These are phyloP conservation scores for Melieria omissa DNA, from an alignment of 2,888 invertebrate genomes.

Conservation along the genomic window DNA sequence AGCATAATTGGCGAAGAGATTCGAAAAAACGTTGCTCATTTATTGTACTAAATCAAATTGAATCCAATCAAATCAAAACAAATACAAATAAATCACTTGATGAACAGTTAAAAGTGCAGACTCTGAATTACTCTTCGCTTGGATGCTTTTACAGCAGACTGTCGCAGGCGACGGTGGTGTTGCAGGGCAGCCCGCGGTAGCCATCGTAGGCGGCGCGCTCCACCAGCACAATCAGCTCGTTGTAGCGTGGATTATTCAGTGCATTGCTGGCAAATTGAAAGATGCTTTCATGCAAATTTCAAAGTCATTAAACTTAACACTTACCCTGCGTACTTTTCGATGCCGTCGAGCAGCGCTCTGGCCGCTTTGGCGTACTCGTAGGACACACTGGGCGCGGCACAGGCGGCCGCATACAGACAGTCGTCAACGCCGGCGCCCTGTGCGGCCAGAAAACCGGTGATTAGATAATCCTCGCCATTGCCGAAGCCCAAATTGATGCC, in stretches of 20 bases:
- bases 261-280: conserved; percentile 46
- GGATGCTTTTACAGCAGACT: conserved; percentile 45
- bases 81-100: conserved; percentile 19
- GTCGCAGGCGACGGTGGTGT: conserved; percentile 69
- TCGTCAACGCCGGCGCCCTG: conserved; percentile 79
- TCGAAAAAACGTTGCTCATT: conserved; percentile 22
- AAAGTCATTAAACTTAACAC: neutral
- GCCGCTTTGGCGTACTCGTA: conserved; percentile 81
- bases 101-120: conserved; percentile 44
- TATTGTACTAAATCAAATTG: conserved; percentile 12
- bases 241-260: conserved; percentile 71
- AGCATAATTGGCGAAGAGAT: conserved; percentile 27
- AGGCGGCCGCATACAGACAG: conserved; percentile 81
- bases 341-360: conserved; percentile 78
- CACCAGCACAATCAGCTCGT: conserved; percentile 73
- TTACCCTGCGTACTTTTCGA: conserved; percentile 76
- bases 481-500: conserved; percentile 65
- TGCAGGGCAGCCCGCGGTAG: conserved; percentile 71
- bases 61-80: conserved; percentile 12
- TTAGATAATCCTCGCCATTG: conserved; percentile 75
- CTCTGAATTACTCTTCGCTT: conserved; percentile 23
- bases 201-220: conserved; percentile 77
- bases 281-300: neutral
- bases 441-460: conserved; percentile 72
- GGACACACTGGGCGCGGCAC: conserved; percentile 76